Evolutionary conservation across 2,888 invertebrate genomes (phyloP).

Genomic region (Aphelenchoides bicaudatus): DNA sequence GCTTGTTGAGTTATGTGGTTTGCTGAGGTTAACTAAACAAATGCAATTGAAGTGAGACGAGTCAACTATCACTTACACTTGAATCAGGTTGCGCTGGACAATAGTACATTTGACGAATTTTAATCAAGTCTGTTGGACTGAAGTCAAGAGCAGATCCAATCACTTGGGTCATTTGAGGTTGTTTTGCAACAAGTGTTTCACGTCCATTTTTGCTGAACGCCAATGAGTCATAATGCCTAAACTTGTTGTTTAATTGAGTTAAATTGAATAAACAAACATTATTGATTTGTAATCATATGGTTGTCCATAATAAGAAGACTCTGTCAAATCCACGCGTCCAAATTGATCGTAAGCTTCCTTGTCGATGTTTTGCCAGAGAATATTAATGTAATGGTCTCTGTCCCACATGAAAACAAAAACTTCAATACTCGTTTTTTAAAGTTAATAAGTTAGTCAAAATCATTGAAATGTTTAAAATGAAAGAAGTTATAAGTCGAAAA

Average conservation of each 20-base stretch:
- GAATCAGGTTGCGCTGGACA: slow-evolving; percentile 35
- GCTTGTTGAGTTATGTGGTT: not conserved
- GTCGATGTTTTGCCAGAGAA: slow-evolving; percentile 61
- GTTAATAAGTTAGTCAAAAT: too few species aligned
- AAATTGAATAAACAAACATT: slow-evolving; percentile 20
- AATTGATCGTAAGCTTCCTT: slow-evolving; percentile 61
- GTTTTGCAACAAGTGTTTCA: slow-evolving; percentile 47
- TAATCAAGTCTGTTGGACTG: slow-evolving; percentile 55
- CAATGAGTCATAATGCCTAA: slow-evolving; percentile 57
- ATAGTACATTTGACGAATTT: slow-evolving; percentile 59
- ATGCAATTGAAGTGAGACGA: not conserved
- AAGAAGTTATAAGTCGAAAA: too few species aligned
- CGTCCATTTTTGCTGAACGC: slow-evolving; percentile 50
- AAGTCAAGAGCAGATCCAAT: slow-evolving; percentile 59
- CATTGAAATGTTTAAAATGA: too few species aligned
- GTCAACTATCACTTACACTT: not conserved
- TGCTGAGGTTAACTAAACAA: not conserved
- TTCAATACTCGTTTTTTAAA: too few species aligned
- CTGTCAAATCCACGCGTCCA: slow-evolving; percentile 58
- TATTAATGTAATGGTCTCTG: slow-evolving; percentile 56
- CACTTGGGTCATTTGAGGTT: slow-evolving; percentile 54
- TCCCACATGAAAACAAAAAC: too few species aligned
- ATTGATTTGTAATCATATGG: slow-evolving; percentile 45
- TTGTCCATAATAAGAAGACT: slow-evolving; percentile 58
- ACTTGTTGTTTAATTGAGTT: not conserved